A percentile compares a stretch with the other conserved stretches of the same genome.
Conservation (phyloP, 2,888 invertebrate species). For the Scelioninae gen. 1 region DNA sequence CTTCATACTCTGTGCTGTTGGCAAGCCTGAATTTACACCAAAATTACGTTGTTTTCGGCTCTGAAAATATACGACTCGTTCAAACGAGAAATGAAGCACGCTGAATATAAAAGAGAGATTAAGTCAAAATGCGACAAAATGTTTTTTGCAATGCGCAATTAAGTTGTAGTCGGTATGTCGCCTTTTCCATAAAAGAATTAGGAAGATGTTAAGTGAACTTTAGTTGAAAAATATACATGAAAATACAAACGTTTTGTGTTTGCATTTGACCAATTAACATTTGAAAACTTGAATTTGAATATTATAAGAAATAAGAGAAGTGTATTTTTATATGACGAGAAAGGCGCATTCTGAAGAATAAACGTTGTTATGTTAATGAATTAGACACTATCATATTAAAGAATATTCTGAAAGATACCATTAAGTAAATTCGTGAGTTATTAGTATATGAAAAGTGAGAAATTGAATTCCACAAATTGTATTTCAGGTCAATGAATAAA, state of each 20-base stretch:
- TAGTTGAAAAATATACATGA: neutral
- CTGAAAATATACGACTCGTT: conserved; percentile 45
- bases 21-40: conserved; percentile 61
- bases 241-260: neutral
- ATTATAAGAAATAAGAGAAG: no score
- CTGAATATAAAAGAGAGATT: conserved; percentile 57
- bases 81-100: conserved; percentile 44
- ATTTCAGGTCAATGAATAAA: no score
- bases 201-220: conserved; percentile 8
- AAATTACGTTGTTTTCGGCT: conserved; percentile 57
- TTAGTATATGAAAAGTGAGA: no score
- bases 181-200: conserved; percentile 17
- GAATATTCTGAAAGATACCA: no score
- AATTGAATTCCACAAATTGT: no score
- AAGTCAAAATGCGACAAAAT: conserved; percentile 40
- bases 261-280: neutral
- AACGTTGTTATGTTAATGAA: no score
- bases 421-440: no score
- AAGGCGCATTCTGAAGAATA: no score
- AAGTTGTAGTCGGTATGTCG: conserved; percentile 1
- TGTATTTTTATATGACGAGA: no score
- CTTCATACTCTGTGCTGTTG: conserved; percentile 60
- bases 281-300: neutral
- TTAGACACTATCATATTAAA: no score
- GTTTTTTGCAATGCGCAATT: conserved; percentile 38